A percentile compares a stretch with the other conserved stretches of the same genome.
Evolutionary conservation across 64 coral and sea anemone genomes (phyloP).

Genomic region (Pachyseris speciosa): DNA sequence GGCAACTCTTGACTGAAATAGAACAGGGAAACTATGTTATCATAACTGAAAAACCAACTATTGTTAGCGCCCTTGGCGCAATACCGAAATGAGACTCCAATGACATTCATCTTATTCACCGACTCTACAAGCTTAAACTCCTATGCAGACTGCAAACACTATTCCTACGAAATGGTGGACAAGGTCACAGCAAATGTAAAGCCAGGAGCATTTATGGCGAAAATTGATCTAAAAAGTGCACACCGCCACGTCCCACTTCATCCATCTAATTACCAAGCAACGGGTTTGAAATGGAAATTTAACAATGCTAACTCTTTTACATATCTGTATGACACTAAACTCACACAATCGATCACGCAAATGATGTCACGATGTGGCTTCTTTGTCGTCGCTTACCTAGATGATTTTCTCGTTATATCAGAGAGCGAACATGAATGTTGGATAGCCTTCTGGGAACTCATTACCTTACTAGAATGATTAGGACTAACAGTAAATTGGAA

Average conservation of each 20-base stretch:
- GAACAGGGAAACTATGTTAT: slow-evolving; percentile 22
- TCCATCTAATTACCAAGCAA: slow-evolving; percentile 30
- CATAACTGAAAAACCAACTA: slow-evolving; percentile 41
- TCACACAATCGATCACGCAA: slow-evolving; percentile 56
- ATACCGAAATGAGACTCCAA: slow-evolving; percentile 51
- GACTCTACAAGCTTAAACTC: not conserved
- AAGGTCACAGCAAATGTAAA: not conserved
- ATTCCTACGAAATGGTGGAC: not conserved
- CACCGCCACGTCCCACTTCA: slow-evolving; percentile 65
- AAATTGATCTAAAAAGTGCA: slow-evolving; percentile 50
- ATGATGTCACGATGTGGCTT: slow-evolving; percentile 51
- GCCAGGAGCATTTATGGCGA: slow-evolving; percentile 6
- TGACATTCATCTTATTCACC: slow-evolving; percentile 60
- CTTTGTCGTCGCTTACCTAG: slow-evolving; percentile 17
- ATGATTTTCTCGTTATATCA: slow-evolving; percentile 53
- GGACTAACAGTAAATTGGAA: not conserved
- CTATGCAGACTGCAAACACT: not conserved
- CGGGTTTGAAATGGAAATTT: slow-evolving; percentile 54
- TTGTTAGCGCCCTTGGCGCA: slow-evolving; percentile 64
- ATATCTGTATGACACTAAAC: slow-evolving; percentile 37
- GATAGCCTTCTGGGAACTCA: slow-evolving; percentile 2
- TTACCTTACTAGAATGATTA: not conserved
- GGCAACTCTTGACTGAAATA: not conserved
- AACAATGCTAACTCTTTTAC: not conserved
- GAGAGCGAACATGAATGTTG: slow-evolving; percentile 19